Base-by-base conservation (phyloP, 2,888 invertebrate species). In the Oscheius myriophilus region DNA sequence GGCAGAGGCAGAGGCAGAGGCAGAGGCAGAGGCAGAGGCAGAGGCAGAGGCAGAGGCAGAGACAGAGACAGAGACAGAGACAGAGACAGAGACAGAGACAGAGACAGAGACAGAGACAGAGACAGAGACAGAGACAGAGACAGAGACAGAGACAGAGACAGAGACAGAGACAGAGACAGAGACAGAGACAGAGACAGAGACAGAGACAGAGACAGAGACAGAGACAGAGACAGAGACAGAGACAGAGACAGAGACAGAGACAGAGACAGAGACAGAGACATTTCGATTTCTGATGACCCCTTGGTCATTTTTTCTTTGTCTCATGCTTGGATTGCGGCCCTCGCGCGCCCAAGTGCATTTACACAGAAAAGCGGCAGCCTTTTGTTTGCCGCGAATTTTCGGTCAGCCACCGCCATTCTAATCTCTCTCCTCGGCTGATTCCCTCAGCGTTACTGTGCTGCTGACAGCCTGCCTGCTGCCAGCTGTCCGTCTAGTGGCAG, bases 271-370 rank as follows among this genome's bases (percentile, higher is more conserved):
- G 16, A 16, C 7, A 53, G 16, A 53, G 25, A 53, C 23, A 16
- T 33, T 33, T 21, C 49, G 18, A 49, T 49, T n/a, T 18, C 7
- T 18, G 49, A n/a, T 3, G 49, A 23, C 14, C 42, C 57, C 23
- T 21, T 43, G 58, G 23, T 58, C 49, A 61, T 61, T 18, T 33
- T 33, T 9, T 9, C 33, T 33, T 33, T 33, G 33, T 33, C 33
- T 33, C 33, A 33, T 33, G 33, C 33, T 33, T 33, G 33, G 33
- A 3, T 33, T 3, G 33, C 33, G 33, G 33, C 9, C 33, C 9
- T 9, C 49, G 49, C 18, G 49, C 21, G 61, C 33, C 23, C 49
- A 49, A 61, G 61, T 61, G 61, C 49, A 26, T 61, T 61, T 61
- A 61, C 46, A 61, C 61, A 61, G 25, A 49, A 49, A 23, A 49